A percentile compares a stretch with the other conserved stretches of the same genome.
phyloP scores from a whole-genome alignment of 2,888 invertebrate genomes.

The Dysmachus trigonus region DNA sequence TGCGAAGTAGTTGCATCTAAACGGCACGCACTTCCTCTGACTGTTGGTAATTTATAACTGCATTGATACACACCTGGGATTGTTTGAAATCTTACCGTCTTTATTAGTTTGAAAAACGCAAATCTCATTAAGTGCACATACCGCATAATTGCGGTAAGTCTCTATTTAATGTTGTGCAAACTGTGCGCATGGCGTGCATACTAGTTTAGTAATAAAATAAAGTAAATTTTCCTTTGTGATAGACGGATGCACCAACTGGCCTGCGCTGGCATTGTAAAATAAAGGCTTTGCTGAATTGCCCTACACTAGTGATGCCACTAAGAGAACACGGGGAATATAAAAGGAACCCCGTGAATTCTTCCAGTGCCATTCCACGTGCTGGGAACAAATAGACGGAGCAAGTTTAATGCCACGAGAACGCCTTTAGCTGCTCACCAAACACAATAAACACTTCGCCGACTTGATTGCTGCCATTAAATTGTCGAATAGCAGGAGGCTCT shows the following conservation, averaged over 20 bases:
- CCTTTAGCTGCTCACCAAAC: slow-evolving; percentile 14
- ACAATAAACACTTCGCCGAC: slow-evolving; percentile 41
- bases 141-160: not conserved
- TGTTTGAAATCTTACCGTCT: not conserved
- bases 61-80: not conserved
- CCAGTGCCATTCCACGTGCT: slow-evolving; percentile 72
- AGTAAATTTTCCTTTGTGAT: not conserved
- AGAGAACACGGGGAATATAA: slow-evolving; percentile 66
- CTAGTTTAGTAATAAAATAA: not conserved
- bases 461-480: slow-evolving; percentile 41
- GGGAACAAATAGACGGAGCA: slow-evolving; percentile 49
- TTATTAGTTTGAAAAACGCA: not conserved
- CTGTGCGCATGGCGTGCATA: not conserved
- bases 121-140: not conserved
- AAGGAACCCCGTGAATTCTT: slow-evolving; percentile 71
- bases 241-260: no score
- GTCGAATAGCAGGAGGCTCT: slow-evolving; percentile 33
- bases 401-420: slow-evolving; percentile 17
- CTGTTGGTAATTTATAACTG: not conserved
- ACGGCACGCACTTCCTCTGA: not conserved
- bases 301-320: slow-evolving; percentile 67
- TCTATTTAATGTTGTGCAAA: not conserved
- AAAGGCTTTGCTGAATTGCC: slow-evolving; percentile 47
- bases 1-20: no score
- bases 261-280: not conserved